Evolutionary conservation across 2,113 vertebrate species (phyloP), one percentile per base, ranked within the genome.

Genomic region (Ictalurus furcatus): DNA sequence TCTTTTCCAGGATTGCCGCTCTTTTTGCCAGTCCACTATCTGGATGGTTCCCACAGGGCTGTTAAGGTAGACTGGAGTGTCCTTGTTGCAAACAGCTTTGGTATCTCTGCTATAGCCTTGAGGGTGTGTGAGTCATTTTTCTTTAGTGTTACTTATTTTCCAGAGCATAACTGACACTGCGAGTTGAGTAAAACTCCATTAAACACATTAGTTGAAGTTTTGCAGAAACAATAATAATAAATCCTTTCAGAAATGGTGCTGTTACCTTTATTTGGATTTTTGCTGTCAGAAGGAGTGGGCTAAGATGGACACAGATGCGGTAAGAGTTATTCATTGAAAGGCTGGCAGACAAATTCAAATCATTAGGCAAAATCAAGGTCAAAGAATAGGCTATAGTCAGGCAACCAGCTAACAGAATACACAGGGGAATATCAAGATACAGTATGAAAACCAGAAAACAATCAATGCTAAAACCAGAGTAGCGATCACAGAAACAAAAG

Each of bases 1-100:
- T 90, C 59, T 54, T 73, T 89, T 48, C 83, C 83, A 73, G 90
- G 85, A 84, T 90, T 87, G 85, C 28, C 71, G 76, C 65, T 89
- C 82, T 85, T 91, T 90, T 90, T 87, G 59, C 28, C 12, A 52
- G 69, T 76, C 65, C 48, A 67, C 1, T 61, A 73, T 87, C 40
- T 56, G 63, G 61, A 61, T 84, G 17, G 63, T 79, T 82, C 84
- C 88, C 84, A 82, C 30, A 81, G 86, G 88, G 73, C 85, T 80
- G 85, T 89, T 81, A 61, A 69, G 67, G 44, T 79, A 30, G 19
- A 25, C 71, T 25, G 8, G 59, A 34, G 59, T 65, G 54, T 73
- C 67, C 73, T 88, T 74, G 40, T 86, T 69, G 52, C 48, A 52
- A 52, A 52, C 48, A 52, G 48, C 87, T 44, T 48, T 48, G 63